Percentiles rank a stretch among this genome's conserved stretches.
phyloP scores from a whole-genome alignment of 2,797 vertebrate genomes.

The Pterois miles region DNA sequence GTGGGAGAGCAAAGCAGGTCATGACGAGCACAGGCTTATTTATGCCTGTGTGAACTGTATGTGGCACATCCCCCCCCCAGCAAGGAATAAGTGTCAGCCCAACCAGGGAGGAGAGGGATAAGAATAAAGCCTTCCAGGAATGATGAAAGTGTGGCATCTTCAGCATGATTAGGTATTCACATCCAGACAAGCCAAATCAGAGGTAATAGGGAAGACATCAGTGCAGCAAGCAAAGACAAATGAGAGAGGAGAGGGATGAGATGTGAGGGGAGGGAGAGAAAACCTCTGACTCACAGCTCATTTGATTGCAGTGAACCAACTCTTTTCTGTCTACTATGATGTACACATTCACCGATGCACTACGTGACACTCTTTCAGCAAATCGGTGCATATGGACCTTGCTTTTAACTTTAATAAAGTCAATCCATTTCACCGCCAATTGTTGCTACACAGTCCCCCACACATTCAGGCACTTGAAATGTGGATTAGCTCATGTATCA shows the following conservation, averaged over 20 bases:
- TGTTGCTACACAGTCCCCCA: conserved; percentile 17
- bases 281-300: conserved; percentile 42
- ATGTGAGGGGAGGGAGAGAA: conserved; percentile 21
- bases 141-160: conserved; percentile 50
- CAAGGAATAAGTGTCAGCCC: conserved; percentile 28
- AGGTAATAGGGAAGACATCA: conserved; percentile 58
- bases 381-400: conserved; percentile 25
- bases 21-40: conserved; percentile 7
- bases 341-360: conserved; percentile 16
- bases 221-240: conserved; percentile 55
- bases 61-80: conserved; percentile 5
- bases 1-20: conserved; percentile 16
- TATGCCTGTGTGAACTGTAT: conserved; percentile 16
- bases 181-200: conserved; percentile 72
- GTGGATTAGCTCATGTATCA: conserved; percentile 42
- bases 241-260: conserved; percentile 39
- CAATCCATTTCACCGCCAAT: conserved; percentile 24
- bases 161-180: conserved; percentile 72
- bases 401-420: conserved; percentile 28
- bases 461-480: conserved; percentile 30
- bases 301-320: conserved; percentile 50
- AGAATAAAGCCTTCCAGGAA: conserved; percentile 50
- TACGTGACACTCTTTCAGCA: neutral
- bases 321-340: conserved; percentile 29
- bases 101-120: conserved; percentile 20